Evolutionary conservation across 2,888 invertebrate genomes (phyloP).

Genomic region (Panzeria rudis): DNA sequence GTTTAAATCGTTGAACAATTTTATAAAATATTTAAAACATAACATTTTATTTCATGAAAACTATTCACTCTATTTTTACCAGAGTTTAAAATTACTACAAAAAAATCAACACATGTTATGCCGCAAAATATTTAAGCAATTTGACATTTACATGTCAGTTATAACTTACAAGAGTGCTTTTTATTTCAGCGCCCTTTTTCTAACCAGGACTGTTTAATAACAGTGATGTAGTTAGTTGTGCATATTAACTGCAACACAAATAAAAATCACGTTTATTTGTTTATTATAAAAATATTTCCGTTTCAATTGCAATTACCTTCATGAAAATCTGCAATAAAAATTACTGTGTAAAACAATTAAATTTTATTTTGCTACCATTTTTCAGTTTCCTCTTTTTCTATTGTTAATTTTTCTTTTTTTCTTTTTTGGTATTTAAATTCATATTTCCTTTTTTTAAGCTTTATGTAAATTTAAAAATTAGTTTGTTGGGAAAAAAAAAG

Average conservation of each 20-base stretch:
- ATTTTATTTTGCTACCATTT: conserved; percentile 17
- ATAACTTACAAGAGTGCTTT: not conserved
- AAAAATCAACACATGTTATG: not conserved
- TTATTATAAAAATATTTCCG: conserved; percentile 40
- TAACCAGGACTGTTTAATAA: conserved; percentile 19
- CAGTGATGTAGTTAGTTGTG: not conserved
- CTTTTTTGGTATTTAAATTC: conserved; percentile 28
- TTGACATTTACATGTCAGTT: conserved; percentile 19
- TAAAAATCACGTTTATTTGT: not conserved
- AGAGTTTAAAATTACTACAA: too few relatives aligned
- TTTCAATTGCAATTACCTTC: conserved; percentile 57
- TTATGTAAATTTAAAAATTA: conserved; percentile 41
- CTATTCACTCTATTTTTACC: too few relatives aligned
- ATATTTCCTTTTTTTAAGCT: conserved; percentile 39
- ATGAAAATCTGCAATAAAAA: conserved; percentile 30
- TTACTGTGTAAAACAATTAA: not conserved
- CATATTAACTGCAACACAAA: not conserved
- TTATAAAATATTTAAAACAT: too few relatives aligned
- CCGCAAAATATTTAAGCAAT: not conserved
- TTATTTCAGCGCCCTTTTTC: not conserved
- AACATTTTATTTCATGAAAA: too few relatives aligned
- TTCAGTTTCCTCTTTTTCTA: not conserved
- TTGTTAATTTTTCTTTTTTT: not conserved
- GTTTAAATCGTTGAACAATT: too few relatives aligned
- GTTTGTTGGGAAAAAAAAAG: conserved; percentile 10